These are phyloP conservation scores for Hemibagrus wyckioides DNA, from an alignment of 2,113 vertebrate species.

Conservation along the genomic window DNA sequence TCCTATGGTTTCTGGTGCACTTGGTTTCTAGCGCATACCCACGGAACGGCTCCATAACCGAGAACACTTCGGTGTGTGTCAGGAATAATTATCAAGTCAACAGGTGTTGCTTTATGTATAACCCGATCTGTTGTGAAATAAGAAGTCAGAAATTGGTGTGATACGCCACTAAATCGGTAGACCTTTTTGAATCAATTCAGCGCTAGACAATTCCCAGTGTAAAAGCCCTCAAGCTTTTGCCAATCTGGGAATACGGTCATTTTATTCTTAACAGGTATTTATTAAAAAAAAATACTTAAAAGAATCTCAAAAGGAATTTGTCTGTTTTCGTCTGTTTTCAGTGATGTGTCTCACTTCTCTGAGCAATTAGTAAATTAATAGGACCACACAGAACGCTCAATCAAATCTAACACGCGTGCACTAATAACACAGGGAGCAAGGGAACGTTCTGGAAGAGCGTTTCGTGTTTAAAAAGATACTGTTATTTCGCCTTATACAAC, in stretches of 20 bases:
- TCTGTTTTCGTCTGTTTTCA: background rate
- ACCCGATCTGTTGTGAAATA: background rate
- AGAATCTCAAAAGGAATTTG: background rate
- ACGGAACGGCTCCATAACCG: background rate
- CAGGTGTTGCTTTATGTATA: background rate
- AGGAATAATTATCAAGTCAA: slow-evolving; percentile 30
- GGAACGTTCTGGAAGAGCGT: slow-evolving; percentile 18
- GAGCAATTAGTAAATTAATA: slow-evolving; percentile 5
- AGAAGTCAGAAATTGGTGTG: slow-evolving; percentile 22
- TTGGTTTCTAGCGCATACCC: background rate
- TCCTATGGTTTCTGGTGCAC: background rate
- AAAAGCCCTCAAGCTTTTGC: background rate
- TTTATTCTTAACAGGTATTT: background rate
- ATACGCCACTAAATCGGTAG: background rate
- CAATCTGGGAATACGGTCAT: background rate
- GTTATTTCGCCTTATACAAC: slow-evolving; percentile 7
- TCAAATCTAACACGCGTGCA: background rate
- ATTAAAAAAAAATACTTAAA: no score
- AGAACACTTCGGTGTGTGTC: background rate
- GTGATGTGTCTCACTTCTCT: background rate
- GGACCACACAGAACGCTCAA: background rate
- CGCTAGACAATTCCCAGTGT: background rate
- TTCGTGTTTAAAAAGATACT: background rate
- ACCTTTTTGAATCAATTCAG: slow-evolving; percentile 8
- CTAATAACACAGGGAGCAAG: slow-evolving; percentile 19